A percentile compares a stretch with the other conserved stretches of the same genome.
Evolutionary conservation across 2,888 invertebrate species (phyloP).

Genomic region (Agonopterix heracliana): DNA sequence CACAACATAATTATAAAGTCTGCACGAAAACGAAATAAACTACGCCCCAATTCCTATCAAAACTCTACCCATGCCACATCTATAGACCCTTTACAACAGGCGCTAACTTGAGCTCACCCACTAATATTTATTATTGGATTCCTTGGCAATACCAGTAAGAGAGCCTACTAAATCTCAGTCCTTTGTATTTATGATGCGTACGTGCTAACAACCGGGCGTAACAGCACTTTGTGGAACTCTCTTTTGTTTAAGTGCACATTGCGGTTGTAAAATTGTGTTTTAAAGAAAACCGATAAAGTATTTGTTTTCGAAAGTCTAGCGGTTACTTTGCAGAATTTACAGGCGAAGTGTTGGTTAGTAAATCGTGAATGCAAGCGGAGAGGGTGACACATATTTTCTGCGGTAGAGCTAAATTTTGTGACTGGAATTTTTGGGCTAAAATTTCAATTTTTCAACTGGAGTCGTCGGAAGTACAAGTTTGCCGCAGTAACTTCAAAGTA

Average conservation of each 20-base stretch:
- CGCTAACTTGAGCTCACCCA: constrained; percentile 14
- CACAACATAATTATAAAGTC: too few relatives aligned
- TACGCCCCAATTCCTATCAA: not conserved
- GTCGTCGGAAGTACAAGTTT: too few relatives aligned
- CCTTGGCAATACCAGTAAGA: constrained; percentile 26
- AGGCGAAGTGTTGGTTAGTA: too few relatives aligned
- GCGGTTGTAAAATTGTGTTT: constrained; percentile 8
- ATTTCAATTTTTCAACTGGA: too few relatives aligned
- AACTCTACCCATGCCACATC: not conserved
- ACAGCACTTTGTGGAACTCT: constrained; percentile 4
- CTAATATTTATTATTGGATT: constrained; percentile 45
- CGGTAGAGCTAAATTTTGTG: too few relatives aligned
- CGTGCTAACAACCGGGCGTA: constrained; percentile 31
- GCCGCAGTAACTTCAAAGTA: too few relatives aligned
- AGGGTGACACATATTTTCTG: too few relatives aligned
- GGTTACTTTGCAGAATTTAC: not conserved
- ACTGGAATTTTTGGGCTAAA: too few relatives aligned
- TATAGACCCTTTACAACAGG: not conserved
- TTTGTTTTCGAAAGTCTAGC: not conserved
- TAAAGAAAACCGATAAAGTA: constrained; percentile 7
- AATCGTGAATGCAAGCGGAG: too few relatives aligned
- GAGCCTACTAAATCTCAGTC: constrained; percentile 40
- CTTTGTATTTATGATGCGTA: constrained; percentile 36
- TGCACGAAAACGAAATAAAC: not conserved
- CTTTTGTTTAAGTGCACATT: constrained; percentile 3